These are phyloP conservation scores for Semotilus atromaculatus DNA, from an alignment of 2,797 vertebrate genomes.

Conservation along the genomic window DNA sequence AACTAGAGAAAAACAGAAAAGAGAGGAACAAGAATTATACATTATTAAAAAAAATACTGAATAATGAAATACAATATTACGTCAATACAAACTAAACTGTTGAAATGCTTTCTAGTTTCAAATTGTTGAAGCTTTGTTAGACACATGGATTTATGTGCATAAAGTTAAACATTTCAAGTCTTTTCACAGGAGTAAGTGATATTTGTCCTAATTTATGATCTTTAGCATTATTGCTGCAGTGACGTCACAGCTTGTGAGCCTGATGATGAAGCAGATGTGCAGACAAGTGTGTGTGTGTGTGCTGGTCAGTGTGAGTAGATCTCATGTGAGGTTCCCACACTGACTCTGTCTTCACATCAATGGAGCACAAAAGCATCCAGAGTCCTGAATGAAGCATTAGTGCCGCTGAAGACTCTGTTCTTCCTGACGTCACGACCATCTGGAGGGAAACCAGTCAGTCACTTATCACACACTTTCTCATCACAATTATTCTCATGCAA, in stretches of 20 bases:
- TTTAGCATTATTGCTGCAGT: background rate
- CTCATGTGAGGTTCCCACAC: slow-evolving; percentile 68
- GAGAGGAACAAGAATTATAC: no score
- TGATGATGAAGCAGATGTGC: slow-evolving; percentile 40
- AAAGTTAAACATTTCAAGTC: background rate
- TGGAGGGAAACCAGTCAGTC: slow-evolving; percentile 60
- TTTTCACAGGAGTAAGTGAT: background rate
- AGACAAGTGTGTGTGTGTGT: slow-evolving; percentile 52
- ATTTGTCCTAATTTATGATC: background rate
- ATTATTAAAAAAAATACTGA: background rate
- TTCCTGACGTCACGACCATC: slow-evolving; percentile 60
- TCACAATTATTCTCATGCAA: background rate
- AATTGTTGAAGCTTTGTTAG: no score
- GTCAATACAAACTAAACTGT: background rate
- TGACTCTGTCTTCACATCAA: slow-evolving; percentile 59
- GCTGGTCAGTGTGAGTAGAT: slow-evolving; percentile 54
- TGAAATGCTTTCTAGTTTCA: background rate
- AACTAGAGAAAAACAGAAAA: no score
- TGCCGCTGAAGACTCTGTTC: slow-evolving; percentile 51
- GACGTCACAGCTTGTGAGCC: background rate
- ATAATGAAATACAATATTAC: background rate
- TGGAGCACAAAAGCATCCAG: slow-evolving; percentile 60
- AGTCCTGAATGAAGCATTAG: slow-evolving; percentile 58
- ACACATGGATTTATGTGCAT: background rate
- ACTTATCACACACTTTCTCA: background rate